phyloP scores from a whole-genome alignment of 2,797 vertebrate species.

The Malurus leucopterus region DNA sequence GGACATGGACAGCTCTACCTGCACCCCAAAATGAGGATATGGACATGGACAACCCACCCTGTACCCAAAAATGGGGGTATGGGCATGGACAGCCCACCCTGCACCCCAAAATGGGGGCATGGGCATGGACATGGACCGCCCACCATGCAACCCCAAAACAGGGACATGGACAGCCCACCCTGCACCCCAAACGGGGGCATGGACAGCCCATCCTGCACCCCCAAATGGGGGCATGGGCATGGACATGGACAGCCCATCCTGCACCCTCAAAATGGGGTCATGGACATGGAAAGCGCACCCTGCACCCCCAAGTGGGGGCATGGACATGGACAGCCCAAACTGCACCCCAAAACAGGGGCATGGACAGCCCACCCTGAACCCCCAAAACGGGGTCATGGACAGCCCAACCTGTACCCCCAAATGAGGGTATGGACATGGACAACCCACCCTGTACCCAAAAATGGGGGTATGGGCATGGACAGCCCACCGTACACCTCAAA shows the following conservation, averaged over 20 bases:
- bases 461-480: fast-evolving
- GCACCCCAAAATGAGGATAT: not conserved
- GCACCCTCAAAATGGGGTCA: not conserved
- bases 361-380: too few relatives aligned
- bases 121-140: too few relatives aligned
- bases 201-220: not conserved
- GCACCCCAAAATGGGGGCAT: too few relatives aligned
- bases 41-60: not conserved
- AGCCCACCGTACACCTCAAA: too few relatives aligned
- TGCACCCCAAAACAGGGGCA: not conserved
- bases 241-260: too few relatives aligned
- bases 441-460: too few relatives aligned
- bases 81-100: too few relatives aligned
- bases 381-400: not conserved
- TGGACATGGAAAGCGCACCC: not conserved
- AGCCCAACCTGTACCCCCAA: not conserved
- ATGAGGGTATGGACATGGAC: too few relatives aligned
- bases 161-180: too few relatives aligned
- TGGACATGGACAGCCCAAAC: not conserved
- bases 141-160: too few relatives aligned
- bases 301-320: not conserved
- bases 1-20: fast-evolving
- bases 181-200: not conserved
- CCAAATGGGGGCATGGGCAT: not conserved
- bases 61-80: too few relatives aligned